A percentile compares a stretch with the other conserved stretches of the same genome.
These are phyloP conservation scores for Cryptosula pallasiana DNA, from an alignment of 2,888 invertebrate species.

Conservation along the genomic window DNA sequence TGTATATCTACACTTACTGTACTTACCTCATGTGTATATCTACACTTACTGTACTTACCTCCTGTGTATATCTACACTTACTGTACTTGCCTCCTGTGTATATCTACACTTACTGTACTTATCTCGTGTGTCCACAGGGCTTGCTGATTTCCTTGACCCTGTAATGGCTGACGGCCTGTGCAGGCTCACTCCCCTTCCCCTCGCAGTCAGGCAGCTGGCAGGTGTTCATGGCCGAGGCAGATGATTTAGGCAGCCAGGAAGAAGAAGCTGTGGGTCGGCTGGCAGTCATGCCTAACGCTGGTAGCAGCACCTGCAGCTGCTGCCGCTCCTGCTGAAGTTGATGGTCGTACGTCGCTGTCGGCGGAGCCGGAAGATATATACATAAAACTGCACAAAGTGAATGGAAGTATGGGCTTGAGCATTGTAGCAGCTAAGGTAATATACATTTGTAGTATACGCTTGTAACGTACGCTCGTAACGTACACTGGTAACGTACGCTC, in stretches of 20 bases:
- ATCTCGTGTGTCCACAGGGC: too few species aligned
- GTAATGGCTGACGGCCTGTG: constrained; percentile 64
- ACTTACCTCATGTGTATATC: too few species aligned
- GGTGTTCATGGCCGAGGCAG: constrained; percentile 71
- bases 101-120: too few species aligned
- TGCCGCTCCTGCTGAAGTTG: not conserved
- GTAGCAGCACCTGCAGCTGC: not conserved
- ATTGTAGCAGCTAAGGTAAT: constrained; percentile 92
- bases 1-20: too few species aligned
- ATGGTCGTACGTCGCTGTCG: constrained; percentile 25
- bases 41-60: too few species aligned
- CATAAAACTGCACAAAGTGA: constrained; percentile 85
- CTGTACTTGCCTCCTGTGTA: too few species aligned
- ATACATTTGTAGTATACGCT: too few species aligned
- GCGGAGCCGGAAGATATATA: constrained; percentile 68
- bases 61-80: too few species aligned
- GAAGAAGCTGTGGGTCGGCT: not conserved
- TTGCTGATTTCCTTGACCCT: constrained; percentile 48
- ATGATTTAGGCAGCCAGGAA: constrained; percentile 25
- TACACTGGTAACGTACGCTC: too few species aligned
- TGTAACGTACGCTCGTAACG: too few species aligned
- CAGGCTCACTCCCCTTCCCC: constrained; percentile 78
- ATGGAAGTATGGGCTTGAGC: constrained; percentile 94
- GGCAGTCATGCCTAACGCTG: not conserved
- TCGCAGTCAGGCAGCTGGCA: constrained; percentile 91